Evolutionary conservation across 2,888 invertebrate species (phyloP).

Genomic region (Ochlodes sylvanus): DNA sequence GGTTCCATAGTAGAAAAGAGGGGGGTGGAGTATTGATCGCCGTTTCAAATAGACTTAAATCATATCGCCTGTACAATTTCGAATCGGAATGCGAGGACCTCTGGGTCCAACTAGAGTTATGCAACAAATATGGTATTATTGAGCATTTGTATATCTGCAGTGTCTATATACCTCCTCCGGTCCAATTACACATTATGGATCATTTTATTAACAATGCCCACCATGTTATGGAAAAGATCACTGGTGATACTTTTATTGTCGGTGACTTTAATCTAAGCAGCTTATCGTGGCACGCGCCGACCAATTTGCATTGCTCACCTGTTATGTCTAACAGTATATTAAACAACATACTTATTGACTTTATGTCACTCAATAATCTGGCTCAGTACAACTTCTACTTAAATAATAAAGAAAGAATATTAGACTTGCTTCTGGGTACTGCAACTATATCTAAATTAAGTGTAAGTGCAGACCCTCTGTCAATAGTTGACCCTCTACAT

Average conservation of each 20-base stretch:
- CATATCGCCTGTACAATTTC: background rate
- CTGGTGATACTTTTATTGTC: background rate
- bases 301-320: no score
- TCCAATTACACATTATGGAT: slow-evolving; percentile 27
- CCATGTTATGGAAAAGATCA: slow-evolving; percentile 15
- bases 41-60: slow-evolving; percentile 1
- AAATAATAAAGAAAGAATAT: slow-evolving; percentile 19
- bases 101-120: slow-evolving; percentile 28
- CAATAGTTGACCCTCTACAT: slow-evolving; percentile 22
- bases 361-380: slow-evolving; percentile 28
- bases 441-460: background rate
- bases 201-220: slow-evolving; percentile 27
- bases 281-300: slow-evolving; percentile 7
- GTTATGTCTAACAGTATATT: slow-evolving; percentile 8
- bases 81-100: slow-evolving; percentile 35
- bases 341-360: slow-evolving; percentile 18
- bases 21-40: slow-evolving; percentile 31
- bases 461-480: slow-evolving; percentile 12
- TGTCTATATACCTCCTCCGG: slow-evolving; percentile 32
- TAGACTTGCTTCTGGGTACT: slow-evolving; percentile 25
- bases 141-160: slow-evolving; percentile 20
- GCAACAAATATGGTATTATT: background rate
- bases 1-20: background rate
- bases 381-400: slow-evolving; percentile 11
- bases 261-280: slow-evolving; percentile 34